A percentile compares a stretch with the other conserved stretches of the same genome.
These are phyloP conservation scores for Stratiolaelaps scimitus DNA, from an alignment of 1,140 invertebrate species.

Conservation along the genomic window DNA sequence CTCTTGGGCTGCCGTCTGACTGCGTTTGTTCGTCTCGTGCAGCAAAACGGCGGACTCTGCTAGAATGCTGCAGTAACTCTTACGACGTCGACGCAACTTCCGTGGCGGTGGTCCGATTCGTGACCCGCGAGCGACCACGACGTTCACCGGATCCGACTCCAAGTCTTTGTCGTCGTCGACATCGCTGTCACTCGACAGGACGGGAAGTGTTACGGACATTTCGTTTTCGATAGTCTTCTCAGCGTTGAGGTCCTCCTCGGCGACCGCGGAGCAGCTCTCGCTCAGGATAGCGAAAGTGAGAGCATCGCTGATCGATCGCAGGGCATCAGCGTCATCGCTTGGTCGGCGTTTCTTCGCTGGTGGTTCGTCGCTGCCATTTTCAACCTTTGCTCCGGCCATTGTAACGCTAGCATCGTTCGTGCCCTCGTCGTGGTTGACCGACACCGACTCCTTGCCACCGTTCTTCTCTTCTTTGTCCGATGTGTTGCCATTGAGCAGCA, in stretches of 20 bases:
- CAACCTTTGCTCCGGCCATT: no score
- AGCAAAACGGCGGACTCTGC: conserved; percentile 1
- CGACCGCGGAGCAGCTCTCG: conserved; percentile 2
- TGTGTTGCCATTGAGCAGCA: no score
- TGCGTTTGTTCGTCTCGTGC: conserved; percentile 20
- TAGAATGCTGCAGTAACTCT: neutral
- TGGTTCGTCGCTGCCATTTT: neutral
- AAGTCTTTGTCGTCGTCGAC: conserved; percentile 3
- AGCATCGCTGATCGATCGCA: conserved; percentile 5
- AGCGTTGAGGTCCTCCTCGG: conserved; percentile 2
- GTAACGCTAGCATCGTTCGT: no score
- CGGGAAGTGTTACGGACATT: conserved; percentile 16
- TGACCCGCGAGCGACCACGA: neutral
- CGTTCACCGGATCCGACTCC: neutral
- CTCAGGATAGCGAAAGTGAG: conserved; percentile 21
- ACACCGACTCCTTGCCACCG: neutral
- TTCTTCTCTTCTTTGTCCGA: neutral
- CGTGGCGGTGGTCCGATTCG: conserved; percentile 1
- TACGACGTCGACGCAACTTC: neutral
- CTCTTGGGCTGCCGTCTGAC: conserved; percentile 1
- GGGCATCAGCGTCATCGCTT: conserved; percentile 9
- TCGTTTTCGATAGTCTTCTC: conserved; percentile 24
- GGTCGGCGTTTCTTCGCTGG: neutral
- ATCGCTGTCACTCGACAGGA: conserved; percentile 12
- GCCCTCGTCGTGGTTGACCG: neutral